Conservation (phyloP, 2,113 vertebrate species). For the Microtus pennsylvanicus region DNA sequence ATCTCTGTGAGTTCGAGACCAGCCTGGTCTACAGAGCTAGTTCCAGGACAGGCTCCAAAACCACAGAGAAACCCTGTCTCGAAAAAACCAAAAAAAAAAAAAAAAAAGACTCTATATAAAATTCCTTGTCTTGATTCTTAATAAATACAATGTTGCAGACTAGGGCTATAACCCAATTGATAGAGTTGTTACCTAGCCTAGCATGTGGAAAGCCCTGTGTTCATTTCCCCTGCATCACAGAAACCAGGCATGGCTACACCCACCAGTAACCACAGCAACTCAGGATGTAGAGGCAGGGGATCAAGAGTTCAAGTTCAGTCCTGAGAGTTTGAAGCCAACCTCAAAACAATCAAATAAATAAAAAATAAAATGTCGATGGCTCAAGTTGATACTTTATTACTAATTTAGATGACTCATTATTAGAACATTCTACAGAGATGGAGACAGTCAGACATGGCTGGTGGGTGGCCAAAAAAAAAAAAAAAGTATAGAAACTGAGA, state of each 20-base stretch:
- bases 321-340: neutral
- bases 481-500: neutral
- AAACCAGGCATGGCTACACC: neutral
- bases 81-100: no score
- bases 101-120: no score
- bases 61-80: no score
- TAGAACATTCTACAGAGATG: neutral
- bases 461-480: neutral
- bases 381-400: neutral
- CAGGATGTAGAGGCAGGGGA: neutral
- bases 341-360: neutral
- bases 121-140: no score
- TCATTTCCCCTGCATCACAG: neutral
- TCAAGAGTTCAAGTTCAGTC: neutral
- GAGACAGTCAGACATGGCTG: neutral
- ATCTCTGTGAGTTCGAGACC: no score
- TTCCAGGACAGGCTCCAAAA: no score
- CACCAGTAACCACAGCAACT: neutral
- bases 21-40: no score
- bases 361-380: neutral
- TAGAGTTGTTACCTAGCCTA: neutral
- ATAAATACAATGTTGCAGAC: neutral
- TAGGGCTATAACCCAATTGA: neutral
- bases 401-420: neutral
- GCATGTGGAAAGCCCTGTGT: neutral